Percentiles rank a stretch among this genome's conserved stretches.
Conservation (phyloP, 2,888 invertebrate genomes). For the Eustalomyia histrio region DNA sequence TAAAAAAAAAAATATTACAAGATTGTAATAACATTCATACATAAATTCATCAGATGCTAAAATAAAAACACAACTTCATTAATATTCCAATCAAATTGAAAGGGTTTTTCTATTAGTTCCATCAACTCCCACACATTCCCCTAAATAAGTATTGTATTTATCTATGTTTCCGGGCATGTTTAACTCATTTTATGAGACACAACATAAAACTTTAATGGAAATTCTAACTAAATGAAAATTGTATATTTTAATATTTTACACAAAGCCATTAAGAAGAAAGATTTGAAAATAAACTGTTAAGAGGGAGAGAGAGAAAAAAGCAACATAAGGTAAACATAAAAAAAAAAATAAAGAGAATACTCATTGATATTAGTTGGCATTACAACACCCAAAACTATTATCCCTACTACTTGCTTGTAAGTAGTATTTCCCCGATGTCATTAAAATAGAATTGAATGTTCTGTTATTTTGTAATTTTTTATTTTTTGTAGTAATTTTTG, state of each 20-base stretch:
- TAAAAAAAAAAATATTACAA: slow-evolving; percentile 8
- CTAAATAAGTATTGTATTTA: no score
- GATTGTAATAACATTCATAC: slow-evolving; percentile 13
- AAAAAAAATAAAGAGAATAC: not conserved
- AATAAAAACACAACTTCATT: slow-evolving; percentile 52
- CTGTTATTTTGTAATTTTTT: not conserved
- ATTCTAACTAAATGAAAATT: slow-evolving; percentile 30
- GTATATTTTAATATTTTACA: slow-evolving; percentile 14
- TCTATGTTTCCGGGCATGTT: no score
- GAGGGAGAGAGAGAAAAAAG: slow-evolving; percentile 14
- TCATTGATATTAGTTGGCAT: slow-evolving; percentile 42
- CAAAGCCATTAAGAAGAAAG: slow-evolving; percentile 6
- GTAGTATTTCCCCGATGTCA: slow-evolving; percentile 18
- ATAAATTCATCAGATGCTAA: slow-evolving; percentile 16
- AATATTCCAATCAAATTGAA: slow-evolving; percentile 63
- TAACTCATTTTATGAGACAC: not conserved
- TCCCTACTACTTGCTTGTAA: slow-evolving; percentile 13
- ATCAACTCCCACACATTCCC: not conserved
- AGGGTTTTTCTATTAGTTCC: slow-evolving; percentile 16
- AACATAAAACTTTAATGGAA: slow-evolving; percentile 19
- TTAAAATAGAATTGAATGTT: slow-evolving; percentile 33
- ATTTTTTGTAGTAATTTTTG: no score
- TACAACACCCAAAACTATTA: slow-evolving; percentile 39
- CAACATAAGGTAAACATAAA: not conserved
- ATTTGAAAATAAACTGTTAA: slow-evolving; percentile 5